Evolutionary conservation across 2,888 invertebrate species (phyloP).

Genomic region (Plagodis pulveraria): DNA sequence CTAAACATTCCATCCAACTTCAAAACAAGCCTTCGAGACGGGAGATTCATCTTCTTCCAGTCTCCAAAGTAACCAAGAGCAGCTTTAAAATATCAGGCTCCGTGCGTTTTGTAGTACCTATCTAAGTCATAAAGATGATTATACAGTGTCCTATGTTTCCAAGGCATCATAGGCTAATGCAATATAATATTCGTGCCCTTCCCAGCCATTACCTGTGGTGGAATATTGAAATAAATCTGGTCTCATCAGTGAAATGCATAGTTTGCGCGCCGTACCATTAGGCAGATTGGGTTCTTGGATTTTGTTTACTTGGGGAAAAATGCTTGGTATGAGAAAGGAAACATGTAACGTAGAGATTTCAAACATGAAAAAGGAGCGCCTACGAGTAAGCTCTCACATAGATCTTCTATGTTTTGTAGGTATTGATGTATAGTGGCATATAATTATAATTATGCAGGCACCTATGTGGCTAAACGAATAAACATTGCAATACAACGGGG

Average conservation of each 20-base stretch:
- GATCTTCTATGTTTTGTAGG: too few relatives aligned
- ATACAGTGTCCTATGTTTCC: constrained; percentile 1
- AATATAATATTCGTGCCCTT: constrained; percentile 52
- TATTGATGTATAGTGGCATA: too few relatives aligned
- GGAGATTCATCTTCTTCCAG: too few relatives aligned
- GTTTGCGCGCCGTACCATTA: constrained; percentile 61
- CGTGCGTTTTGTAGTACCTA: not conserved
- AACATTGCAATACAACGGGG: too few relatives aligned
- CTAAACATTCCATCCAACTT: too few relatives aligned
- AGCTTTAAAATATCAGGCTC: not conserved
- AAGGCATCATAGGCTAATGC: constrained; percentile 37
- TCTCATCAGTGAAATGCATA: constrained; percentile 70
- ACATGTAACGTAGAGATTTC: not conserved
- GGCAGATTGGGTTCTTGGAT: constrained; percentile 56
- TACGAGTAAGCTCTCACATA: too few relatives aligned
- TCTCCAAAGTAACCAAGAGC: too few relatives aligned
- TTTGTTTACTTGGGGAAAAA: constrained; percentile 24
- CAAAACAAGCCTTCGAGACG: too few relatives aligned
- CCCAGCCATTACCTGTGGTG: constrained; percentile 49
- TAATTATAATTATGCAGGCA: too few relatives aligned
- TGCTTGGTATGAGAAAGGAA: not conserved
- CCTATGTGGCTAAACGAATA: too few relatives aligned
- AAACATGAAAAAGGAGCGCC: too few relatives aligned
- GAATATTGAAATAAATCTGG: constrained; percentile 74
- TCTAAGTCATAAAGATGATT: not conserved